Conservation (phyloP, 1,140 invertebrate species). For the Drosophila prosaltans region DNA sequence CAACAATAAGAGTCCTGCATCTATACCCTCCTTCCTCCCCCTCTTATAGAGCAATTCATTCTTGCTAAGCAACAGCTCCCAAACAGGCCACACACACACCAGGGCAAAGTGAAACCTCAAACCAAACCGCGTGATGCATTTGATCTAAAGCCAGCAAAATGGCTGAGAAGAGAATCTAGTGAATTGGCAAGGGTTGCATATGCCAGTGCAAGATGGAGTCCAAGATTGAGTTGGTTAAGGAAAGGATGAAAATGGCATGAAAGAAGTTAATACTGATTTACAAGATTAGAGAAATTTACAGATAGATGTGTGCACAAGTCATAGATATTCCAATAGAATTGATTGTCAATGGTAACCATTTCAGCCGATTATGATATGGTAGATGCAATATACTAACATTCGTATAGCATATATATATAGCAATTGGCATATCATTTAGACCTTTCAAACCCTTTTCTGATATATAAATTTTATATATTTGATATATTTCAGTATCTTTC, state of each 20-base stretch:
- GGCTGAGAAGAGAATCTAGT: slow-evolving; percentile 18
- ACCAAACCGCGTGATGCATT: slow-evolving; percentile 61
- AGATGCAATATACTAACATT: too few species aligned
- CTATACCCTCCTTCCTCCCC: neutral
- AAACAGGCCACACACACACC: neutral
- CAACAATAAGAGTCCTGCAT: slow-evolving; percentile 21
- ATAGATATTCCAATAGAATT: too few species aligned
- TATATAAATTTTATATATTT: too few species aligned
- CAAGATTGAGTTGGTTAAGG: slow-evolving; percentile 19
- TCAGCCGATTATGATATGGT: too few species aligned
- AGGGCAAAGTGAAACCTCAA: slow-evolving; percentile 32
- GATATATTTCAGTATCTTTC: too few species aligned
- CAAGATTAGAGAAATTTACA: neutral
- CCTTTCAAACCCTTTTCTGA: too few species aligned
- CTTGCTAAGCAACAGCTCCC: slow-evolving; percentile 54
- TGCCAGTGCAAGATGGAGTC: neutral
- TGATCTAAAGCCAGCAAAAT: slow-evolving; percentile 67
- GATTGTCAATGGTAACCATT: too few species aligned
- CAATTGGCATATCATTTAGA: too few species aligned
- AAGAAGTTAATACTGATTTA: neutral
- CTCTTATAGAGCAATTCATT: slow-evolving; percentile 24
- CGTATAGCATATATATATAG: too few species aligned
- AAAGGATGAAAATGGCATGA: neutral
- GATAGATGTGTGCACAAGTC: too few species aligned
- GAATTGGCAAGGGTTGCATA: neutral